A percentile compares a stretch with the other conserved stretches of the same genome.
phyloP scores from a whole-genome alignment of 2,888 invertebrate genomes.

The Frankliniella fusca region DNA sequence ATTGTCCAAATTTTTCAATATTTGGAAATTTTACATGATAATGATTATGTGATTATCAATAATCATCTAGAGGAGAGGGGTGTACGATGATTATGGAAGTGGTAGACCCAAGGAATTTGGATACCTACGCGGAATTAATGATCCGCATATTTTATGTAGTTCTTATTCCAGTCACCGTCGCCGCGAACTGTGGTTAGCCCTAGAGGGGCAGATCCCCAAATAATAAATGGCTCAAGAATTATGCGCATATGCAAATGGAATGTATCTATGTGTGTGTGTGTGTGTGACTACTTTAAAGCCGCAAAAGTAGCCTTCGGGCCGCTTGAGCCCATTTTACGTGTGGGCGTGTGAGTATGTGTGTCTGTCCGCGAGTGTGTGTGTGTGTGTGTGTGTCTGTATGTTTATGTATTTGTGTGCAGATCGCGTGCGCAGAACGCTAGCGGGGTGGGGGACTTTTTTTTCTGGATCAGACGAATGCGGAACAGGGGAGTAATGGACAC shows the following conservation, averaged over 20 bases:
- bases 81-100: too few relatives aligned
- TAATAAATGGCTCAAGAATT: neutral
- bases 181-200: too few relatives aligned
- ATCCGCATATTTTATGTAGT: too few relatives aligned
- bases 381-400: neutral
- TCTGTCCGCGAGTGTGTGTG: neutral
- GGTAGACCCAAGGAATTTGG: too few relatives aligned
- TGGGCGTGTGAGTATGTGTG: neutral
- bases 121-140: too few relatives aligned
- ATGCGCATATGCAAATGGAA: neutral
- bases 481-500: neutral
- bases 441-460: neutral
- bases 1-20: too few relatives aligned
- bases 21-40: too few relatives aligned
- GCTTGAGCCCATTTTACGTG: neutral
- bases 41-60: too few relatives aligned
- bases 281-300: neutral
- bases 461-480: conserved; percentile 15
- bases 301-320: neutral
- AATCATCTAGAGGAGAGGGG: too few relatives aligned
- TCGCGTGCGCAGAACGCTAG: neutral
- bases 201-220: neutral
- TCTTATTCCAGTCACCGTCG: too few relatives aligned
- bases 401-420: neutral
- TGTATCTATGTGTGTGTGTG: neutral